Percentiles rank a stretch among this genome's conserved stretches.
Evolutionary conservation across 2,113 vertebrate genomes (phyloP).

Genomic region (Tylochromis polylepis): DNA sequence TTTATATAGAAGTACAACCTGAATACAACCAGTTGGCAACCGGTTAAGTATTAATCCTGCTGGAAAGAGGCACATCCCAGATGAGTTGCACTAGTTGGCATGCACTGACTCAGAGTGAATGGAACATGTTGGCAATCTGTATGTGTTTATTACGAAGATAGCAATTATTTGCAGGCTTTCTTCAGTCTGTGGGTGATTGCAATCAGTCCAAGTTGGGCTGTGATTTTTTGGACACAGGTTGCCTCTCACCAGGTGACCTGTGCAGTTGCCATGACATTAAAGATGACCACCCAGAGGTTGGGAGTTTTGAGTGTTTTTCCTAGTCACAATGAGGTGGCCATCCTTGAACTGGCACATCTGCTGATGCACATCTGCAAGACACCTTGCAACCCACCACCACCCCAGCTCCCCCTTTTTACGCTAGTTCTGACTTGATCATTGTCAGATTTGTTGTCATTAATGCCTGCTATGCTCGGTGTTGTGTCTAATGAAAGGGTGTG

Average conservation of each 20-base stretch:
- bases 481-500: not conserved
- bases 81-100: not conserved
- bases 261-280: not conserved
- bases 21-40: not conserved
- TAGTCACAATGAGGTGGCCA: not conserved
- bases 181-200: not conserved
- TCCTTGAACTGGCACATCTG: not conserved
- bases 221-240: not conserved
- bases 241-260: not conserved
- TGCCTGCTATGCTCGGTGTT: not conserved
- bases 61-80: not conserved
- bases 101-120: not conserved
- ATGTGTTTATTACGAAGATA: not conserved
- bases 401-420: not conserved
- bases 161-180: not conserved
- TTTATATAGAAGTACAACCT: not conserved
- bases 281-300: rapidly evolving
- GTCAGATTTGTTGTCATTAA: not conserved
- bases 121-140: not conserved
- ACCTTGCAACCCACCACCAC: not conserved
- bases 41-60: not conserved
- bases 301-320: not conserved
- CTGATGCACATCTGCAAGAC: not conserved
- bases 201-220: not conserved
- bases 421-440: not conserved